Percentiles rank a stretch among this genome's conserved stretches.
Conservation (phyloP, 2,113 vertebrate genomes). For the Scartelaos histophorus region DNA sequence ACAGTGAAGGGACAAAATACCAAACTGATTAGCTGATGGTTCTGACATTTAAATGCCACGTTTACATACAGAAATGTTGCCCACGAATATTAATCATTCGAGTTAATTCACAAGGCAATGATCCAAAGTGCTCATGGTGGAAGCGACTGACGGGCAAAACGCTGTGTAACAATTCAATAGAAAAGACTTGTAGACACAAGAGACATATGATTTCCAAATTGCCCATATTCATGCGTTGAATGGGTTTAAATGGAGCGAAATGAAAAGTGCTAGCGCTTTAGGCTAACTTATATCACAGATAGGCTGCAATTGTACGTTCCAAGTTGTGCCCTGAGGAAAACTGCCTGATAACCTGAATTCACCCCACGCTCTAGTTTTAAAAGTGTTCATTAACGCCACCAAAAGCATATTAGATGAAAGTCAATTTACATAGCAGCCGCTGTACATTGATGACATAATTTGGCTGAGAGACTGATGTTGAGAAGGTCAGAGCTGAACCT, state of each 20-base stretch:
- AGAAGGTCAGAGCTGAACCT: slow-evolving; percentile 8
- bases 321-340: slow-evolving; percentile 5
- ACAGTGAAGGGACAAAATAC: slow-evolving; percentile 58
- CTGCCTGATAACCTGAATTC: slow-evolving; percentile 4
- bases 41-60: slow-evolving; percentile 77
- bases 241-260: slow-evolving; percentile 2
- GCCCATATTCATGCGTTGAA: slow-evolving; percentile 7
- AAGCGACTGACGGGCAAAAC: slow-evolving; percentile 10
- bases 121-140: slow-evolving; percentile 13
- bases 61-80: slow-evolving; percentile 71
- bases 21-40: slow-evolving; percentile 65
- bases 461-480: neutral
- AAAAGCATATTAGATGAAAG: slow-evolving; percentile 12
- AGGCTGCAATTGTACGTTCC: neutral
- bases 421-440: slow-evolving; percentile 10
- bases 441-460: slow-evolving; percentile 12
- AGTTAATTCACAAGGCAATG: slow-evolving; percentile 49
- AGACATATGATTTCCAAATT: slow-evolving; percentile 6
- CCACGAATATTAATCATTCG: slow-evolving; percentile 64
- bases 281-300: slow-evolving; percentile 9
- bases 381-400: slow-evolving; percentile 7
- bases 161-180: neutral
- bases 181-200: neutral
- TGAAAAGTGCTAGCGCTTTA: neutral
- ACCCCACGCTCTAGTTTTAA: neutral